Evolutionary conservation across 2,113 vertebrate species (phyloP), one percentile per base, ranked within the genome.

Genomic region (Apteryx mantelli): DNA sequence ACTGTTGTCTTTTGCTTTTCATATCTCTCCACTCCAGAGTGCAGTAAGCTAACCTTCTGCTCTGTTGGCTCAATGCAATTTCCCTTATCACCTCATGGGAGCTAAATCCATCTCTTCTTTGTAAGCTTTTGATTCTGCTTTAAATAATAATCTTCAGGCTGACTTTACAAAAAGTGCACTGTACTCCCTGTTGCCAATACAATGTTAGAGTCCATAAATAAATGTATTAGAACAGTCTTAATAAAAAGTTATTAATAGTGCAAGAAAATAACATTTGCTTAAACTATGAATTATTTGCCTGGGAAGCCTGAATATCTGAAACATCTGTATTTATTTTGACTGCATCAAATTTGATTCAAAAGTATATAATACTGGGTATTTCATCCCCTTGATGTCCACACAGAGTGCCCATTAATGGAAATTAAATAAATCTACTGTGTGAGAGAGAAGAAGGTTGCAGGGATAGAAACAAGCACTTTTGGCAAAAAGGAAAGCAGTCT

Each of bases 21-120:
- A 6, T 96, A 73, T 96, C 93, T 93, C 25, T 55, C 65, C 3
- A 0, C 76, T 82, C 48, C 89, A 95, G 91, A 94, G 25, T 0
- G 0, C 53, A 82, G 79, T 76, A 89, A 92, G 71, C 71, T 78
- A 91, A 95, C 86, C 78, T 83, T n/a, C 79, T 79, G 73, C 82
- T 96, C 77, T 75, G 68, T 77, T 94, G 76, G 75, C 94, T 92
- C 79, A 91, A 26, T 91, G 84, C 74, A 96, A 77, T 95, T 94
- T 96, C 82, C 77, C 74, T 95, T 92, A 95, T 92, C 96, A 80
- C 79, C 91, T 95, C 70, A 15, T 24, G 88, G 71, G 78, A 96
- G 73, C 71, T 55, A 64, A 88, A 64, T 65, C 69, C 40, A 14
- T 79, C 61, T 63, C 78, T 73, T 46, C 86, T 85, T 82, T 0